phyloP scores from a whole-genome alignment of 2,797 vertebrate species.

The Hydrocynus forskahlii region DNA sequence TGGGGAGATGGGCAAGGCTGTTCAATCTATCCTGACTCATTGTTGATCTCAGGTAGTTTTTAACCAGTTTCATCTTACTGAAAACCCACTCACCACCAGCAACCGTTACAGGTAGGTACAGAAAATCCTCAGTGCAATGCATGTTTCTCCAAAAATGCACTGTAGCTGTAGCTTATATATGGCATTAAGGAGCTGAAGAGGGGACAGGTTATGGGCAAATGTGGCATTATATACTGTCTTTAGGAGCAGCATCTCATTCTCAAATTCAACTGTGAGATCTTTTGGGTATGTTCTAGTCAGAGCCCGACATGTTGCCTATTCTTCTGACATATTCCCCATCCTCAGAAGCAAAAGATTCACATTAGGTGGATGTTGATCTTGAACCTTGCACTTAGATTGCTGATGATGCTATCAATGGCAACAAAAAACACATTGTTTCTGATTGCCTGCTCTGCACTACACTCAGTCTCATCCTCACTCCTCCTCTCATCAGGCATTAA shows the following conservation, averaged over 20 bases:
- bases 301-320: not conserved
- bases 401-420: slow-evolving; percentile 39
- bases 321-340: slow-evolving; percentile 20
- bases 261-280: slow-evolving; percentile 24
- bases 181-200: slow-evolving; percentile 43
- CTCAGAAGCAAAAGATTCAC: slow-evolving; percentile 38
- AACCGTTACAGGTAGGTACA: slow-evolving; percentile 33
- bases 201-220: slow-evolving; percentile 9
- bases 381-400: slow-evolving; percentile 27
- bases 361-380: slow-evolving; percentile 26
- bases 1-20: slow-evolving; percentile 40
- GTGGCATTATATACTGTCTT: slow-evolving; percentile 1
- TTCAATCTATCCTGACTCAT: slow-evolving; percentile 40
- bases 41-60: slow-evolving; percentile 32
- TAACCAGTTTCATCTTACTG: slow-evolving; percentile 30
- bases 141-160: slow-evolving; percentile 37
- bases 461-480: not conserved
- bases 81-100: slow-evolving; percentile 29
- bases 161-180: slow-evolving; percentile 43
- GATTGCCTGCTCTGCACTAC: slow-evolving; percentile 21
- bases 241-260: slow-evolving; percentile 35
- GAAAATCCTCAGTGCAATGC: slow-evolving; percentile 31
- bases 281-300: slow-evolving; percentile 28
- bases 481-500: slow-evolving; percentile 19
- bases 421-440: slow-evolving; percentile 33